phyloP scores from a whole-genome alignment of 2,888 invertebrate species.

The Dyspetes luteomarginatus region DNA sequence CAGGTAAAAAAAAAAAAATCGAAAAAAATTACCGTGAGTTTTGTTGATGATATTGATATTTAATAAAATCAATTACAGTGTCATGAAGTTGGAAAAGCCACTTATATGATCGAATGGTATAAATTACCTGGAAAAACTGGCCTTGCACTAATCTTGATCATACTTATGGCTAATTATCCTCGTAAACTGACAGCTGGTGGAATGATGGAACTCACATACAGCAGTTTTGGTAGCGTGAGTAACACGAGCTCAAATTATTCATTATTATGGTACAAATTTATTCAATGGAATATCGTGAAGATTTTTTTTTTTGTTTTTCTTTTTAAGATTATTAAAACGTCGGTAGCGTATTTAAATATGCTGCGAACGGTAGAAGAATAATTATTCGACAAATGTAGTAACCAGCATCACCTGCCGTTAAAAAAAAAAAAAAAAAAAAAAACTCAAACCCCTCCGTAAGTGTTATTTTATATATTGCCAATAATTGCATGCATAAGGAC shows the following conservation, averaged over 20 bases:
- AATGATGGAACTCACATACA: constrained; percentile 58
- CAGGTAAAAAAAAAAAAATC: constrained; percentile 48
- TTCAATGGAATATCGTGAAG: background rate
- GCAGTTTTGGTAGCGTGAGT: constrained; percentile 56
- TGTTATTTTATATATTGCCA: too few relatives aligned
- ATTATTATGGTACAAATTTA: background rate
- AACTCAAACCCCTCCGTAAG: too few relatives aligned
- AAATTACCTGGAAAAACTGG: constrained; percentile 42
- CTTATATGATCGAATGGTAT: constrained; percentile 65
- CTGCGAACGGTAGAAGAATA: constrained; percentile 34
- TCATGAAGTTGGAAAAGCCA: constrained; percentile 35
- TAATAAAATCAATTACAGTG: too few relatives aligned
- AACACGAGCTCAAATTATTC: constrained; percentile 29
- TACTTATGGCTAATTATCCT: constrained; percentile 45
- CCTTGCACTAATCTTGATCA: constrained; percentile 55
- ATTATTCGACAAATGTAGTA: background rate
- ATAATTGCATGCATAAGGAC: too few relatives aligned
- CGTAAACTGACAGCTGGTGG: constrained; percentile 63
- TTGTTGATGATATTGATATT: too few relatives aligned
- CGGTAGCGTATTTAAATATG: constrained; percentile 51
- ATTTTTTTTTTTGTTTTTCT: constrained; percentile 21
- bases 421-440: background rate
- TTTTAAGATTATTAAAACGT: constrained; percentile 37
- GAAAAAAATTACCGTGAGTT: too few relatives aligned
- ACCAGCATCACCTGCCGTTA: too few relatives aligned